These are phyloP conservation scores for Eulemur rufifrons DNA, from an alignment of 2,113 vertebrate genomes.

Conservation along the genomic window DNA sequence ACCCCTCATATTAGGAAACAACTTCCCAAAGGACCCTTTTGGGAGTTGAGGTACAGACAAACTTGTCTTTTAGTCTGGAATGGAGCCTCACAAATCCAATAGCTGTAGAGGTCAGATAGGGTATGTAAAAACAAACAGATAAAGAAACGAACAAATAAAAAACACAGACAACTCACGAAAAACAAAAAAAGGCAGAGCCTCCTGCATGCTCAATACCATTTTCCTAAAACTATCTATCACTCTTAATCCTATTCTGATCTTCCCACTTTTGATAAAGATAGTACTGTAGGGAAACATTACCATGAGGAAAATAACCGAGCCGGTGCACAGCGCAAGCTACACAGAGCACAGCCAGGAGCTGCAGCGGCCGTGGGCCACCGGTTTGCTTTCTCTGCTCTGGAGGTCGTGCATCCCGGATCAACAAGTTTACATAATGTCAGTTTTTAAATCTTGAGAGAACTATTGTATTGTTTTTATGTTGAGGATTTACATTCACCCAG, in stretches of 20 bases:
- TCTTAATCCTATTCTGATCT: not conserved
- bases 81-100: not conserved
- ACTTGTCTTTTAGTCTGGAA: not conserved
- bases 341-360: not conserved
- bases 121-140: not conserved
- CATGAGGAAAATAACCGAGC: not conserved
- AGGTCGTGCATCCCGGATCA: not conserved
- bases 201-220: not conserved
- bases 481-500: not conserved
- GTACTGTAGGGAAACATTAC: not conserved
- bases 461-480: not conserved
- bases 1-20: not conserved
- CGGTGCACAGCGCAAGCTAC: not conserved
- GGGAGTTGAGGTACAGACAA: not conserved
- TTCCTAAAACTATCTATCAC: not conserved
- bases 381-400: not conserved
- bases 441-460: not conserved
- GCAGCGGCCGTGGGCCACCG: too few species aligned
- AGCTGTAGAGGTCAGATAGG: not conserved
- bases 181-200: not conserved
- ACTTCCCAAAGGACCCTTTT: not conserved
- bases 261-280: not conserved
- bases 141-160: not conserved
- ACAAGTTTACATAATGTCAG: not conserved
- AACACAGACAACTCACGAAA: not conserved